phyloP scores from a whole-genome alignment of 1,140 invertebrate species.

The roundworm (Caenorhabditis elegans) region DNA sequence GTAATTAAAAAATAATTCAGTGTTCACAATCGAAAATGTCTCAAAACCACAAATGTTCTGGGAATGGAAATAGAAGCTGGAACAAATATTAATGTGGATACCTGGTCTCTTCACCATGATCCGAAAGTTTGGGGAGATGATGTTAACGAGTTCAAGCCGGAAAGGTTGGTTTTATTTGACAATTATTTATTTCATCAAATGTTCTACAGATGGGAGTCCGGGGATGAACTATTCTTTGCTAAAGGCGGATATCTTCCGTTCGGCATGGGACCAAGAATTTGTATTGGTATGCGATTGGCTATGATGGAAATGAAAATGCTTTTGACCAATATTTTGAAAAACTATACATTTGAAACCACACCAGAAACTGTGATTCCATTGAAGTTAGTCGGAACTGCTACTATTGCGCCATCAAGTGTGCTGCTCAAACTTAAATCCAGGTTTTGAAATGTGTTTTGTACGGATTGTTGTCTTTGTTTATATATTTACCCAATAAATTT shows the following conservation, averaged over 20 bases:
- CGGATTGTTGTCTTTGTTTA: no score
- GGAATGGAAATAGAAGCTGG: constrained; percentile 20
- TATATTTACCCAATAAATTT: no score
- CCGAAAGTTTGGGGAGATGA: constrained; percentile 36
- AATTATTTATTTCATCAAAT: no score
- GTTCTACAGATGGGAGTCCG: constrained; percentile 16
- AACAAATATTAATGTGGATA: background rate
- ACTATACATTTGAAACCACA: constrained; percentile 48
- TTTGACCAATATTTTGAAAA: constrained; percentile 54
- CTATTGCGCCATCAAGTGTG: background rate
- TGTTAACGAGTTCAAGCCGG: constrained; percentile 34
- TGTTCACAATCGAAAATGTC: constrained; percentile 25
- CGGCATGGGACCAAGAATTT: constrained; percentile 61
- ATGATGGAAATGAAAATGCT: constrained; percentile 62
- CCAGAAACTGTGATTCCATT: constrained; percentile 38
- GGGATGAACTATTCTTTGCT: background rate
- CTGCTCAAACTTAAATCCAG: background rate
- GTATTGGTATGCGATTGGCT: constrained; percentile 65
- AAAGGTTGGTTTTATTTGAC: constrained; percentile 8
- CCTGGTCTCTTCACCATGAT: constrained; percentile 14
- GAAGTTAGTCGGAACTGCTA: constrained; percentile 2
- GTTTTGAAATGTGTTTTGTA: no score
- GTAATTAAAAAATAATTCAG: no score
- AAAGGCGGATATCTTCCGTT: constrained; percentile 55
- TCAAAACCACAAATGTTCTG: background rate